Conservation (phyloP, 2,888 invertebrate genomes). For the Helobdella robusta region DNA sequence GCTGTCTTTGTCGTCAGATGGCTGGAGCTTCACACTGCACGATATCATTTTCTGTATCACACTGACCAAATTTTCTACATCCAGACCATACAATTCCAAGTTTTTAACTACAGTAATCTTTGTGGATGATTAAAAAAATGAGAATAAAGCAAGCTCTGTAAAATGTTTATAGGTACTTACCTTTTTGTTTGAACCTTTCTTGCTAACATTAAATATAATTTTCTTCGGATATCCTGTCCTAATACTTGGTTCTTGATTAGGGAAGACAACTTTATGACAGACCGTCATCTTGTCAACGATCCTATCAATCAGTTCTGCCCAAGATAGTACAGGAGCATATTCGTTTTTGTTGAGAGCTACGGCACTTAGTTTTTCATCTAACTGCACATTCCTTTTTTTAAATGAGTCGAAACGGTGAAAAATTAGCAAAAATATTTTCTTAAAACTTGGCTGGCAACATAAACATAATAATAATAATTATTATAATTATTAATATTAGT, state of each 20-base stretch:
- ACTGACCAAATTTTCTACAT: background rate
- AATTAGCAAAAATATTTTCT: too few relatives aligned
- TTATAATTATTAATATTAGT: too few relatives aligned
- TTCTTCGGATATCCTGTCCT: conserved; percentile 66
- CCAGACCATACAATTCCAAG: background rate
- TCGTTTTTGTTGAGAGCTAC: conserved; percentile 50
- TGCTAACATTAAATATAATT: conserved; percentile 66
- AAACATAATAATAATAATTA: too few relatives aligned
- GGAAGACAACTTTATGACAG: conserved; percentile 58
- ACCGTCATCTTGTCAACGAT: conserved; percentile 64
- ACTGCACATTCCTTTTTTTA: too few relatives aligned
- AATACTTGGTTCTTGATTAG: conserved; percentile 52
- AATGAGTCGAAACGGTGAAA: too few relatives aligned
- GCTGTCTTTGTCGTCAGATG: background rate
- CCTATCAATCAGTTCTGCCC: conserved; percentile 63
- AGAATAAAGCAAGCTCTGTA: background rate
- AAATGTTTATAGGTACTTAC: conserved; percentile 50
- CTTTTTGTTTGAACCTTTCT: conserved; percentile 78
- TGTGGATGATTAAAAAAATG: background rate
- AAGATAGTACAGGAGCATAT: conserved; percentile 52
- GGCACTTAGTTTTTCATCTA: too few relatives aligned
- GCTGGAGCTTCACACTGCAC: background rate
- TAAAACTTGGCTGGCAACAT: too few relatives aligned
- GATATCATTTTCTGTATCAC: background rate
- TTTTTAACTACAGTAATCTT: background rate